Percentiles rank a stretch among this genome's conserved stretches.
phyloP scores from a whole-genome alignment of 2,797 vertebrate genomes.

The Champsocephalus esox region DNA sequence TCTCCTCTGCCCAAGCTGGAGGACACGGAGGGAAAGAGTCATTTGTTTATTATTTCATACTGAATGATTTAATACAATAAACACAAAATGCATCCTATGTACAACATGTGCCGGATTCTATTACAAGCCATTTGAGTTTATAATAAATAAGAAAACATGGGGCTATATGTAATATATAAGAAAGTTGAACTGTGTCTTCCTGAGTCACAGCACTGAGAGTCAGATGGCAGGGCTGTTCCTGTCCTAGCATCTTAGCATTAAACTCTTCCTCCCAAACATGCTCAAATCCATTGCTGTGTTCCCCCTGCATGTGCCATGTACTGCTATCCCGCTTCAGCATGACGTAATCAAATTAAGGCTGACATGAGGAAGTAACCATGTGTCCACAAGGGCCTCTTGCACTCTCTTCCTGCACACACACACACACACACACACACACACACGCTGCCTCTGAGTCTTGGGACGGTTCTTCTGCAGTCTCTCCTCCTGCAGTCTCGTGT shows the following conservation, averaged over 20 bases:
- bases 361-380: constrained; percentile 61
- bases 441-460: constrained; percentile 34
- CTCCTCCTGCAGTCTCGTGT: constrained; percentile 67
- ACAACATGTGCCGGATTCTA: constrained; percentile 9
- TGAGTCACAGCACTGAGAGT: constrained; percentile 55
- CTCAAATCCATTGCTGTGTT: constrained; percentile 56
- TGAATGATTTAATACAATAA: constrained; percentile 42
- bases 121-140: neutral
- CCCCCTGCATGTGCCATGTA: constrained; percentile 62
- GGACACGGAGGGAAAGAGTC: constrained; percentile 13
- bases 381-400: constrained; percentile 46
- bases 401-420: constrained; percentile 2
- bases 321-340: constrained; percentile 57
- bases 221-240: constrained; percentile 66
- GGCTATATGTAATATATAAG: neutral
- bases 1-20: constrained; percentile 18
- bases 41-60: constrained; percentile 54
- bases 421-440: neutral
- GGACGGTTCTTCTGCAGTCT: constrained; percentile 66
- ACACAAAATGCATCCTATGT: constrained; percentile 16
- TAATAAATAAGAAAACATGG: constrained; percentile 13
- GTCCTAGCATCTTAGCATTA: constrained; percentile 61
- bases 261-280: constrained; percentile 20
- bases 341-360: constrained; percentile 68
- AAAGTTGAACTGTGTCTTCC: constrained; percentile 11